These are phyloP conservation scores for Macaria liturata DNA, from an alignment of 2,888 invertebrate genomes.

Conservation along the genomic window DNA sequence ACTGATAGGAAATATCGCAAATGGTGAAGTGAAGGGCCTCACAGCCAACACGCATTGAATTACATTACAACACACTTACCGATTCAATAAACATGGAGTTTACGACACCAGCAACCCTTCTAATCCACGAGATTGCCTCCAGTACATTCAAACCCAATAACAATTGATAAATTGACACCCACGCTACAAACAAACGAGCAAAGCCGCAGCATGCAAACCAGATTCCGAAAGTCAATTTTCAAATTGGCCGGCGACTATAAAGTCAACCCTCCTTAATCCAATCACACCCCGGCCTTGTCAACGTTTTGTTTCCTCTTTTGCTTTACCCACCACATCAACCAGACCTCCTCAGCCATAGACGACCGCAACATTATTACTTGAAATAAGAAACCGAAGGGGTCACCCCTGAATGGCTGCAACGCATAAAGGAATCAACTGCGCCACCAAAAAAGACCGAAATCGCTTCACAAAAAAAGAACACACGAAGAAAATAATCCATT, in stretches of 20 bases:
- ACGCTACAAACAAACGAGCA: conserved; percentile 60
- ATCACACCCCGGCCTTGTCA: conserved; percentile 80
- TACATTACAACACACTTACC: conserved; percentile 4
- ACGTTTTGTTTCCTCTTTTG: conserved; percentile 79
- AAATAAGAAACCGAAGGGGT: conserved; percentile 40
- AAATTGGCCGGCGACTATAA: conserved; percentile 78
- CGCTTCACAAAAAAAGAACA: conserved; percentile 72
- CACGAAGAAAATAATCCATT: conserved; percentile 82
- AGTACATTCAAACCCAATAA: conserved; percentile 52
- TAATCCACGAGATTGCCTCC: conserved; percentile 53
- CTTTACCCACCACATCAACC: conserved; percentile 50
- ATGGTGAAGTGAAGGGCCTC: not conserved
- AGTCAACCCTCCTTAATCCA: conserved; percentile 81
- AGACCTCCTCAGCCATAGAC: conserved; percentile 42
- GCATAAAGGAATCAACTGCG: conserved; percentile 53
- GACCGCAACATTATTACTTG: conserved; percentile 23
- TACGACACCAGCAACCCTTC: conserved; percentile 30
- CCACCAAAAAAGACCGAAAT: conserved; percentile 53
- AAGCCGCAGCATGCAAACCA: conserved; percentile 67
- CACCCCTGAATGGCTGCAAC: conserved; percentile 48
- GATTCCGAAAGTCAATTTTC: conserved; percentile 80
- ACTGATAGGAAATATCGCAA: conserved; percentile 26
- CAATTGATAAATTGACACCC: conserved; percentile 67
- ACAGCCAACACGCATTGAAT: conserved; percentile 1
- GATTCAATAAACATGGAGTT: conserved; percentile 4